phyloP scores from a whole-genome alignment of 2,797 vertebrate genomes.

The Triplophysa yarkandensis region DNA sequence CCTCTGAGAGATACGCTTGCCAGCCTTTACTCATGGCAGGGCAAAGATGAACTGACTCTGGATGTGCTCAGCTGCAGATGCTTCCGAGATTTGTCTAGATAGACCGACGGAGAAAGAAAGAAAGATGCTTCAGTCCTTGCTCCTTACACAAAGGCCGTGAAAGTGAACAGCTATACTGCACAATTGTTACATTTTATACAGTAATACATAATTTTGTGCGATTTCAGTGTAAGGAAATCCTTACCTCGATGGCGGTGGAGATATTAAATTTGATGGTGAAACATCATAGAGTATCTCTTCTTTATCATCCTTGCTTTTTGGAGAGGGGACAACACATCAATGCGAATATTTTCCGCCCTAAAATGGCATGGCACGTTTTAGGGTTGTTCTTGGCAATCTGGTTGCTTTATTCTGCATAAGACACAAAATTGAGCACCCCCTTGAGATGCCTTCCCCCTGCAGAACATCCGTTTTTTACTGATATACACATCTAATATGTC shows the following conservation, averaged over 20 bases:
- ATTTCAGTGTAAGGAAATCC: not conserved
- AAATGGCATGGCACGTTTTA: conserved; percentile 21
- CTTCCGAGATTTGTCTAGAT: no score
- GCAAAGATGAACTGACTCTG: conserved; percentile 38
- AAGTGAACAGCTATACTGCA: no score
- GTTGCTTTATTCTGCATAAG: conserved; percentile 30
- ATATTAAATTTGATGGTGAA: conserved; percentile 5
- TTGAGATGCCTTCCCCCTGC: conserved; percentile 27
- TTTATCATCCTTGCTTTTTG: conserved; percentile 44
- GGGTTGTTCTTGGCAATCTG: conserved; percentile 14
- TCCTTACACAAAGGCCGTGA: no score
- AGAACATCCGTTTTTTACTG: conserved; percentile 34
- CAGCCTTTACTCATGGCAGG: conserved; percentile 28
- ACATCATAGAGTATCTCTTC: conserved; percentile 40
- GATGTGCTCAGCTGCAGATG: conserved; percentile 3
- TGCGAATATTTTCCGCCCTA: conserved; percentile 33
- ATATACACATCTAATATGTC: conserved; percentile 20
- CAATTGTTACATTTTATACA: no score
- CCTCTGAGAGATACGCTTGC: conserved; percentile 36
- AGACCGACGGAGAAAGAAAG: not conserved
- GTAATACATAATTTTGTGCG: not conserved
- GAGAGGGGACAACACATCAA: conserved; percentile 40
- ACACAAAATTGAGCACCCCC: not conserved
- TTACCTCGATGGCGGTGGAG: not conserved
- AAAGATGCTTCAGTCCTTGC: no score